Conservation (phyloP, 1,140 invertebrate species). For the Rhopalosiphum padi region DNA sequence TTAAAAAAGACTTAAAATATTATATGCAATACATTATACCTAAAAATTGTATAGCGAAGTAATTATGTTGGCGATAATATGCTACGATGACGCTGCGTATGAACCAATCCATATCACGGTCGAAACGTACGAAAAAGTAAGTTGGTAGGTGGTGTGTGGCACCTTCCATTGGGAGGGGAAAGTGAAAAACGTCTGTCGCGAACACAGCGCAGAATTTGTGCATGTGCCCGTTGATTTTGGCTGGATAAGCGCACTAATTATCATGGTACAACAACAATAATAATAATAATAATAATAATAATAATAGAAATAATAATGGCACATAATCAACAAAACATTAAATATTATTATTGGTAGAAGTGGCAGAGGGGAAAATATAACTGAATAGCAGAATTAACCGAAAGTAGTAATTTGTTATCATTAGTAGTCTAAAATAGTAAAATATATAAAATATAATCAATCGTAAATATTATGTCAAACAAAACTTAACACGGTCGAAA, state of each 20-base stretch:
- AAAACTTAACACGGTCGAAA: slow-evolving; percentile 47
- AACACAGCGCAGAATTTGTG: background rate
- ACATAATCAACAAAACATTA: background rate
- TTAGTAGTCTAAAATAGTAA: slow-evolving; percentile 18
- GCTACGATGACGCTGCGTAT: background rate
- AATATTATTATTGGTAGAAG: background rate
- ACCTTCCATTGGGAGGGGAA: background rate
- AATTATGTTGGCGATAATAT: background rate
- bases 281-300: slow-evolving; percentile 41
- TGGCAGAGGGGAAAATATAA: background rate
- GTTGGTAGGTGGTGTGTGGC: background rate
- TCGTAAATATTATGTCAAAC: slow-evolving; percentile 52
- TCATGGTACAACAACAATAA: background rate
- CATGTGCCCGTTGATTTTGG: background rate
- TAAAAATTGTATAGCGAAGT: background rate
- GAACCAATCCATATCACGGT: background rate
- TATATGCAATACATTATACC: background rate
- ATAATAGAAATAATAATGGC: slow-evolving; percentile 45
- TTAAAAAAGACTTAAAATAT: background rate
- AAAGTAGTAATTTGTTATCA: background rate
- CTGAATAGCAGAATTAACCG: background rate
- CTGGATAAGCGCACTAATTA: background rate
- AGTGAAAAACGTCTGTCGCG: background rate
- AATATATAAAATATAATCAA: slow-evolving; percentile 53
- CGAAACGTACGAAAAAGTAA: background rate